These are phyloP conservation scores for Phalacrocorax carbo DNA, from an alignment of 2,113 vertebrate genomes.

Conservation along the genomic window DNA sequence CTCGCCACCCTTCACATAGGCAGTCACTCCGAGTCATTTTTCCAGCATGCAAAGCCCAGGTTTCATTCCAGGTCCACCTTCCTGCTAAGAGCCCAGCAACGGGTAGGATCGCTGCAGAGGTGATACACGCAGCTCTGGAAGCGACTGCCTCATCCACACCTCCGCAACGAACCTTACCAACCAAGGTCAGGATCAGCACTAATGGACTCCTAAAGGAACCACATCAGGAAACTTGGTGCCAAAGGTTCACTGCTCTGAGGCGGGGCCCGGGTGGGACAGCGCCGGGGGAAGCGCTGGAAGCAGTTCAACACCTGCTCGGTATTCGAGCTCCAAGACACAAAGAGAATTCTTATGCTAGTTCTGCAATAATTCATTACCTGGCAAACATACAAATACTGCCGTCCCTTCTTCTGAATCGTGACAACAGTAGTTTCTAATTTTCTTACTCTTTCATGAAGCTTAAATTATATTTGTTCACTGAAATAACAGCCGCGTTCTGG, in stretches of 20 bases:
- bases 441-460: not conserved
- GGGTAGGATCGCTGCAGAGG: not conserved
- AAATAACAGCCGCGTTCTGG: not conserved
- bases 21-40: not conserved
- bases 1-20: rapidly evolving
- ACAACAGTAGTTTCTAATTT: not conserved
- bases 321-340: not conserved
- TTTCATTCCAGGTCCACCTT: not conserved
- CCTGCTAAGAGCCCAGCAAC: not conserved
- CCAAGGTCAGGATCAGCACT: not conserved
- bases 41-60: not conserved
- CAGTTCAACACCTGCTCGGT: not conserved
- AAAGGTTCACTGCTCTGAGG: not conserved
- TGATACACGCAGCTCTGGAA: not conserved
- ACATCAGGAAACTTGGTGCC: not conserved
- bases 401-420: not conserved
- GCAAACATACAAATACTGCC: not conserved
- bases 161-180: not conserved
- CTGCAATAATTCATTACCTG: not conserved
- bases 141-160: not conserved
- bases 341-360: not conserved
- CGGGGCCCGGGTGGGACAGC: not conserved
- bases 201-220: not conserved
- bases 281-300: not conserved
- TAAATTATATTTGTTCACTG: not conserved